These are phyloP conservation scores for Augochlorella aurata DNA, from an alignment of 2,888 invertebrate genomes.

Conservation along the genomic window DNA sequence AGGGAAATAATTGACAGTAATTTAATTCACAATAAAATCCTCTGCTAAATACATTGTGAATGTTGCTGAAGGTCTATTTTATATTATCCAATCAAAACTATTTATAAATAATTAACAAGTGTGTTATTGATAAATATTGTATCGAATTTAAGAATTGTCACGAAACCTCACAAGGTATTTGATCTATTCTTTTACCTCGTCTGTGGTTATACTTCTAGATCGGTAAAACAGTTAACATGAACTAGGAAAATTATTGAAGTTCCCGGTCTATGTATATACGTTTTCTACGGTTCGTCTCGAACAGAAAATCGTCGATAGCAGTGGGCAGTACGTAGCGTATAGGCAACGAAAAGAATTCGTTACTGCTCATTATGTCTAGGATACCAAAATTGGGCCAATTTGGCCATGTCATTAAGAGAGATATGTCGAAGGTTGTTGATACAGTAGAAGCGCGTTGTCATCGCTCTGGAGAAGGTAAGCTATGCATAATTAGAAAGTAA, in stretches of 20 bases:
- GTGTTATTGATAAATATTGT: too few species aligned
- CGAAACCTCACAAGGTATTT: too few species aligned
- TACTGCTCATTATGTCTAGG: slow-evolving; percentile 2
- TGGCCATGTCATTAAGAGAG: slow-evolving; percentile 12
- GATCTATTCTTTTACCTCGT: too few species aligned
- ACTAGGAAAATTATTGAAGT: neutral
- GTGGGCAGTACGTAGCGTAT: too few species aligned
- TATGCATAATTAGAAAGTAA: neutral
- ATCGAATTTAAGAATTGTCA: too few species aligned
- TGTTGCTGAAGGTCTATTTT: too few species aligned
- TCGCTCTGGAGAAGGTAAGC: neutral
- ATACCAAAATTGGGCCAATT: slow-evolving; percentile 23
- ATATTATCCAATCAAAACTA: too few species aligned
- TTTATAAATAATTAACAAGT: too few species aligned
- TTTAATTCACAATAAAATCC: too few species aligned
- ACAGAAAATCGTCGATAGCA: neutral
- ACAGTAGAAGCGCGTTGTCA: slow-evolving; percentile 14
- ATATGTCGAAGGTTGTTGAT: neutral
- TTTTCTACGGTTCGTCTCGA: neutral
- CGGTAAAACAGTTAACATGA: neutral
- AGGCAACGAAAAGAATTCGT: neutral
- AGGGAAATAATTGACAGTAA: too few species aligned
- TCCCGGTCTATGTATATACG: neutral
- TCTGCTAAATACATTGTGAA: too few species aligned
- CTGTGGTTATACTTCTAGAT: neutral